Conservation (phyloP, 2,113 vertebrate genomes). For the Ptilonorhynchus violaceus region DNA sequence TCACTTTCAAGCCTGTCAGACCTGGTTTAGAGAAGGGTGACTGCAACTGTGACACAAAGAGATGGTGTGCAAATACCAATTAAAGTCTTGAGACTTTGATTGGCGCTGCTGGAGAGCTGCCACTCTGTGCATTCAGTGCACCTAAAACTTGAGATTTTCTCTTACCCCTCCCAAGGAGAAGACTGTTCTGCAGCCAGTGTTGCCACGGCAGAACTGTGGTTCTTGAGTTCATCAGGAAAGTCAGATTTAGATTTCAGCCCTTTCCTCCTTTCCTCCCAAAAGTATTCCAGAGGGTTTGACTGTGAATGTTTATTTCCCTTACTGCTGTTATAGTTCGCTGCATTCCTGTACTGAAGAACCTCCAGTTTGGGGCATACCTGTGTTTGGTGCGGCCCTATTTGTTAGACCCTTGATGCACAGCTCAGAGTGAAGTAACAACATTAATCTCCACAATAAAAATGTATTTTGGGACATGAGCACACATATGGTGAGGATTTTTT, state of each 20-base stretch:
- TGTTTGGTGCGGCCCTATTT: background rate
- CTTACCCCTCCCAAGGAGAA: background rate
- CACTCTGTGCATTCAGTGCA: background rate
- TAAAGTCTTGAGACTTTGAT: background rate
- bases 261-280: background rate
- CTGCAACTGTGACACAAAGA: background rate
- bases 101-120: background rate
- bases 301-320: background rate
- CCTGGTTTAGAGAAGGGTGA: background rate
- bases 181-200: background rate
- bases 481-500: conserved; percentile 27
- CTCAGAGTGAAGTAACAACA: background rate
- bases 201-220: background rate
- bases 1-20: background rate
- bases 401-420: background rate
- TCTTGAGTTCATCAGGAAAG: background rate
- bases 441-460: conserved; percentile 17
- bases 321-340: background rate
- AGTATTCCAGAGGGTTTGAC: background rate
- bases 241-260: background rate
- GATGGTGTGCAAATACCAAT: background rate
- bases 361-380: background rate
- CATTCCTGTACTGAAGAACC: background rate
- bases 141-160: background rate
- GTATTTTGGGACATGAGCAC: conserved; percentile 1